A percentile compares a stretch with the other conserved stretches of the same genome.
Conservation (phyloP, 2,888 invertebrate species). For the Heteromyza rotundicornis region DNA sequence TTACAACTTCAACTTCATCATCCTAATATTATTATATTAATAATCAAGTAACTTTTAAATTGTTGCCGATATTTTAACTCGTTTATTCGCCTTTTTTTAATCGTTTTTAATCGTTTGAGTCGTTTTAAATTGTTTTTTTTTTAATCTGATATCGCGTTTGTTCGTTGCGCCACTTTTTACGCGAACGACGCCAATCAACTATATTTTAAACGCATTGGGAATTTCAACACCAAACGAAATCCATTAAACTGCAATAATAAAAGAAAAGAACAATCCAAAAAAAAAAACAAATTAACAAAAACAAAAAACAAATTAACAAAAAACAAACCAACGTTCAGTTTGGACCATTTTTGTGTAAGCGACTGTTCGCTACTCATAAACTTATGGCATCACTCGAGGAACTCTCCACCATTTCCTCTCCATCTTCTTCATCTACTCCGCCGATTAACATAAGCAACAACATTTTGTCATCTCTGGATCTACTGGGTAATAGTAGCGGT, state of each 20-base stretch:
- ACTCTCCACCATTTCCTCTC: conserved; percentile 28
- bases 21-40: too few species aligned
- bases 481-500: neutral
- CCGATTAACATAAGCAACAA: neutral
- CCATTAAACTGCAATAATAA: neutral
- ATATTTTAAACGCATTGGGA: too few species aligned
- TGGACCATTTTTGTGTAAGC: too few species aligned
- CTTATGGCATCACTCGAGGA: conserved; percentile 49
- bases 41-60: too few species aligned
- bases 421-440: neutral
- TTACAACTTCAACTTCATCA: conserved; percentile 22
- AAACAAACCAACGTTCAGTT: neutral
- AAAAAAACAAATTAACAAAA: conserved; percentile 23
- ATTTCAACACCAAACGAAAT: too few species aligned
- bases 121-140: neutral
- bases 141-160: too few species aligned
- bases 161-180: too few species aligned
- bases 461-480: neutral
- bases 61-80: conserved; percentile 15
- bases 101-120: neutral
- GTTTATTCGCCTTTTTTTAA: conserved; percentile 8
- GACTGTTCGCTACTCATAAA: conserved; percentile 20
- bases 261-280: conserved; percentile 13
- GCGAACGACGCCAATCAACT: too few species aligned
- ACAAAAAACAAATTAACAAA: neutral